A percentile compares a stretch with the other conserved stretches of the same genome.
phyloP scores from a whole-genome alignment of 2,888 invertebrate species.

The Neelides folsomi region DNA sequence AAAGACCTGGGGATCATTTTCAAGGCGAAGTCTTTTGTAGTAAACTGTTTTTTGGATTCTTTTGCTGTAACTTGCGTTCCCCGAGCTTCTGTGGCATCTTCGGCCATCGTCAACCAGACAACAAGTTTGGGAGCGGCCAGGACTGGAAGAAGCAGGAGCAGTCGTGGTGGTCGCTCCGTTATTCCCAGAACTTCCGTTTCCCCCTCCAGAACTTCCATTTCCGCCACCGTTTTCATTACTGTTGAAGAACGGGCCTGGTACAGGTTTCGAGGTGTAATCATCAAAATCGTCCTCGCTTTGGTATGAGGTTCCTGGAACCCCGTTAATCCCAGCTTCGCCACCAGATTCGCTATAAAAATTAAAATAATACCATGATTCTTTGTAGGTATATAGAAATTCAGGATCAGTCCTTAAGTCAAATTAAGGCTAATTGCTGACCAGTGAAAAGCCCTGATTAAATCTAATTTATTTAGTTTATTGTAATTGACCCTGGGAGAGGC shows the following conservation, averaged over 20 bases:
- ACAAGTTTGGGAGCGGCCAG: slow-evolving; percentile 55
- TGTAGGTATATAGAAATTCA: too few species aligned
- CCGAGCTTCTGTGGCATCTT: slow-evolving; percentile 72
- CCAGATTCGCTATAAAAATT: background rate
- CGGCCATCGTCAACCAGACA: slow-evolving; percentile 81
- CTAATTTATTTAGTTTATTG: too few species aligned
- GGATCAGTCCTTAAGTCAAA: too few species aligned
- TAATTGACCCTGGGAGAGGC: too few species aligned
- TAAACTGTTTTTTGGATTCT: slow-evolving; percentile 90
- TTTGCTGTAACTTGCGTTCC: slow-evolving; percentile 92
- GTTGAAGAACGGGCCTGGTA: slow-evolving; percentile 5
- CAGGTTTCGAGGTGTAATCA: slow-evolving; percentile 15
- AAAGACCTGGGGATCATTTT: slow-evolving; percentile 60
- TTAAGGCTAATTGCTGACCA: too few species aligned
- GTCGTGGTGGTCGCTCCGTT: slow-evolving; percentile 1
- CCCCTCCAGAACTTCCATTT: slow-evolving; percentile 8
- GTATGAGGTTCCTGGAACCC: slow-evolving; percentile 19
- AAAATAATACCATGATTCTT: too few species aligned
- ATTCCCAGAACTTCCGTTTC: slow-evolving; percentile 3
- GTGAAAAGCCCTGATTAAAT: too few species aligned
- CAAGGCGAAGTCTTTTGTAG: slow-evolving; percentile 75
- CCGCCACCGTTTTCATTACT: slow-evolving; percentile 4
- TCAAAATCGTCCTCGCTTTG: slow-evolving; percentile 32
- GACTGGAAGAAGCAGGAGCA: slow-evolving; percentile 3
- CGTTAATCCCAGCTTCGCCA: slow-evolving; percentile 19